Evolutionary conservation across 2,888 invertebrate genomes (phyloP).

Genomic region (Homarus gammarus): DNA sequence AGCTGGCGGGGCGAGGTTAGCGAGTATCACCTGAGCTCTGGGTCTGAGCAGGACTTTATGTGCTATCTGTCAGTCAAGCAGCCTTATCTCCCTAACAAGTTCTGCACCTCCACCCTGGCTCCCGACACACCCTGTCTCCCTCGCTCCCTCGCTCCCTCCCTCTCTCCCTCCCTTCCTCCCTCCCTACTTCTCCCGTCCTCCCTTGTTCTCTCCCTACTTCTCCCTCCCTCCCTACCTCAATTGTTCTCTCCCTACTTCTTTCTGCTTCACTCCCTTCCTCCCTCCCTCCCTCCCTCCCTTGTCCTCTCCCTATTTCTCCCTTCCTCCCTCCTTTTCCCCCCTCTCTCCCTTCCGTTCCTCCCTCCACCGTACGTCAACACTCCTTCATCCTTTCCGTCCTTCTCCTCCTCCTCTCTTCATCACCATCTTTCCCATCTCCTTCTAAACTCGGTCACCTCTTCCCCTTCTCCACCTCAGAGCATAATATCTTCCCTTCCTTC

Average conservation of each 20-base stretch:
- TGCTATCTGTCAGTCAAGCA: neutral
- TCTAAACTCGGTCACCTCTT: too few relatives aligned
- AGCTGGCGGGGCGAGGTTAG: neutral
- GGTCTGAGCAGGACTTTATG: neutral
- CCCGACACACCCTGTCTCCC: neutral
- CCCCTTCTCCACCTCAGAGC: too few relatives aligned
- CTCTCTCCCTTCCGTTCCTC: neutral
- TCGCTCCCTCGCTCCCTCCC: neutral
- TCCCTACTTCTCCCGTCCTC: neutral
- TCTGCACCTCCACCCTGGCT: neutral
- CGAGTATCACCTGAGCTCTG: neutral
- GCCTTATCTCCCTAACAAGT: conserved; percentile 6
- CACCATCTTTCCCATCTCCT: too few relatives aligned
- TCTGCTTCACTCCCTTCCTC: neutral
- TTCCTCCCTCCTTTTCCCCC: conserved; percentile 3
- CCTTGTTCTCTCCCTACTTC: neutral
- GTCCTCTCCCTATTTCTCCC: neutral
- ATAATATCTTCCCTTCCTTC: too few relatives aligned
- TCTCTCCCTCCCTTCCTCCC: neutral
- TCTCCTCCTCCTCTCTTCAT: too few relatives aligned
- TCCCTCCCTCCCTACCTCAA: neutral
- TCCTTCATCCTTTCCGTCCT: neutral
- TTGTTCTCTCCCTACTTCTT: neutral
- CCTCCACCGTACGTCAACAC: neutral
- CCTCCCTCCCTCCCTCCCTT: neutral